phyloP scores from a whole-genome alignment of 2,888 invertebrate species.

The Diplazon laetatorius region DNA sequence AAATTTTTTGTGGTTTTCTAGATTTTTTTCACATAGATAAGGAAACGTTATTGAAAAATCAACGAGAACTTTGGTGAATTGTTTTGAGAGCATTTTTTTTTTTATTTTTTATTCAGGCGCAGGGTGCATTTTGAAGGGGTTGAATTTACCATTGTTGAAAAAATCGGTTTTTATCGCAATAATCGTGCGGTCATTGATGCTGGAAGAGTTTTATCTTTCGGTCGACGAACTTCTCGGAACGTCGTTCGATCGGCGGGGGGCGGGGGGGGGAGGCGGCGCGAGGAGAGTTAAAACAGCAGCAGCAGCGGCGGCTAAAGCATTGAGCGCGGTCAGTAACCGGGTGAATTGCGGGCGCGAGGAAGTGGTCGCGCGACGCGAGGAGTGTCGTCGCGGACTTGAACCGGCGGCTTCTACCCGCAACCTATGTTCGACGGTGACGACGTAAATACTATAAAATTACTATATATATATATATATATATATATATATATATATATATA shows the following conservation, averaged over 20 bases:
- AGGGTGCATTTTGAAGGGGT: too few relatives aligned
- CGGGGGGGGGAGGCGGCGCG: slow-evolving; percentile 8
- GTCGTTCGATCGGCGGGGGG: slow-evolving; percentile 42
- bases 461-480: too few relatives aligned
- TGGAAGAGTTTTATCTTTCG: slow-evolving; percentile 40
- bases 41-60: too few relatives aligned
- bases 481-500: too few relatives aligned
- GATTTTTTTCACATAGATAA: not conserved
- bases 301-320: slow-evolving; percentile 51
- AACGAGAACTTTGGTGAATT: too few relatives aligned
- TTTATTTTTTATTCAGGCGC: not conserved
- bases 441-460: slow-evolving; percentile 25
- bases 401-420: slow-evolving; percentile 45
- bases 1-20: too few relatives aligned
- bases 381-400: slow-evolving; percentile 16
- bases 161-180: too few relatives aligned
- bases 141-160: too few relatives aligned
- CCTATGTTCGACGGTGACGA: not conserved
- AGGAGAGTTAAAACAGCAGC: slow-evolving; percentile 48
- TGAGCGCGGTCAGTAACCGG: slow-evolving; percentile 64
- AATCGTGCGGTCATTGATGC: slow-evolving; percentile 22
- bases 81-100: too few relatives aligned
- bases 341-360: slow-evolving; percentile 49
- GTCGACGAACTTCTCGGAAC: slow-evolving; percentile 53
- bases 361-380: slow-evolving; percentile 37